phyloP scores from a whole-genome alignment of 2,888 invertebrate genomes.

The Norana najaformis region DNA sequence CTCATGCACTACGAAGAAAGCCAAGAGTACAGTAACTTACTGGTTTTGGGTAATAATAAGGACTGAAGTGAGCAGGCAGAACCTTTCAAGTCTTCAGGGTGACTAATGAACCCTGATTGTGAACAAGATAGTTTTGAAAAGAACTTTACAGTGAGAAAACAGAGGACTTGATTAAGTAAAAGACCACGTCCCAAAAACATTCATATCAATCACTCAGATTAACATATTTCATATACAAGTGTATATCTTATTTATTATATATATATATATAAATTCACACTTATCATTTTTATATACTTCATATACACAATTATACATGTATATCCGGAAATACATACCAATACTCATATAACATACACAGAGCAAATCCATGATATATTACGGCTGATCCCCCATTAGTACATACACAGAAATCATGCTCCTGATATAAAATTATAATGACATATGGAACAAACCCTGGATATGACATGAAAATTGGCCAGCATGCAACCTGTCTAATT shows the following conservation, averaged over 20 bases:
- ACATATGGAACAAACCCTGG: background rate
- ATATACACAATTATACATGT: background rate
- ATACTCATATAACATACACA: background rate
- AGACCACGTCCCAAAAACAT: background rate
- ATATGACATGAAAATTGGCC: constrained; percentile 1
- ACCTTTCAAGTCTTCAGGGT: background rate
- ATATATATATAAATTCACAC: background rate
- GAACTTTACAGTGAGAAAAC: background rate
- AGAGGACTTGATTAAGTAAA: background rate
- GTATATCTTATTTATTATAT: background rate
- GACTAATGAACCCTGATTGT: background rate
- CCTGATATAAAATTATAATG: constrained; percentile 13
- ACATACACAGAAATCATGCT: background rate
- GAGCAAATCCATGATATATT: background rate
- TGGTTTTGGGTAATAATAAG: background rate
- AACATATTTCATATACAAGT: background rate
- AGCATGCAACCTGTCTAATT: background rate
- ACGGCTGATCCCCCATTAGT: background rate
- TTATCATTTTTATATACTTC: background rate
- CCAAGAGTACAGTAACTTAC: background rate
- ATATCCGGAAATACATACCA: background rate
- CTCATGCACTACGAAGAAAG: background rate
- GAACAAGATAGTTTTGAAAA: background rate
- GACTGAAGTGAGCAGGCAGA: background rate
- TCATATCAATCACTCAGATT: too few species aligned